phyloP scores from a whole-genome alignment of 2,888 invertebrate species.

The Ormyrus labotus region DNA sequence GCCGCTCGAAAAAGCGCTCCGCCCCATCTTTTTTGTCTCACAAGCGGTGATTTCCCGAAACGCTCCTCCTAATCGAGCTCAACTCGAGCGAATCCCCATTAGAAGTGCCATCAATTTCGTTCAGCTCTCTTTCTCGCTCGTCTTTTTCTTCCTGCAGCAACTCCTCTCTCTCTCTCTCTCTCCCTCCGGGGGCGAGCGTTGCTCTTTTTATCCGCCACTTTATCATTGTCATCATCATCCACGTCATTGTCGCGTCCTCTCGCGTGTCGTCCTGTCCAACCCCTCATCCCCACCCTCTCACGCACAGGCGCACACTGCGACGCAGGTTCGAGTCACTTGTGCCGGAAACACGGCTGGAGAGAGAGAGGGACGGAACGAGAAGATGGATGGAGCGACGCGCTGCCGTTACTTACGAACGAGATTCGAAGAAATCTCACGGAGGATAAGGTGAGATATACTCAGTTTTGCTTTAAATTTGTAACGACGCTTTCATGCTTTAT shows the following conservation, averaged over 20 bases:
- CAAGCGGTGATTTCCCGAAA: constrained; percentile 30
- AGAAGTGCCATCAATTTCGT: constrained; percentile 42
- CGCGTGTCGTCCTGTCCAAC: constrained; percentile 16
- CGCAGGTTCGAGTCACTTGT: constrained; percentile 10
- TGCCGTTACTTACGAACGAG: constrained; percentile 25
- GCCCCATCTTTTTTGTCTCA: not conserved
- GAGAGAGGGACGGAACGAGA: not conserved
- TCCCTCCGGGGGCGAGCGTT: not conserved
- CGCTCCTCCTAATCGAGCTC: constrained; percentile 16
- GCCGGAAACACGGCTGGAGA: constrained; percentile 9
- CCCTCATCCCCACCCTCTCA: not conserved
- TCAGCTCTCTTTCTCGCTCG: not conserved
- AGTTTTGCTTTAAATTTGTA: no score
- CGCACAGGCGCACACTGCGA: no score
- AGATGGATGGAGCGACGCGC: constrained; percentile 38
- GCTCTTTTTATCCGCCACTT: constrained; percentile 38
- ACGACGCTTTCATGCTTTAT: no score
- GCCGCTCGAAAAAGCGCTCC: not conserved
- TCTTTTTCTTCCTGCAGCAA: constrained; percentile 9
- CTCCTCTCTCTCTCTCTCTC: constrained; percentile 17
- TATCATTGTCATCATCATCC: constrained; percentile 55
- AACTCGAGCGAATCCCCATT: constrained; percentile 34
- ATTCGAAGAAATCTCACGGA: constrained; percentile 33
- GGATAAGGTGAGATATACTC: not conserved
- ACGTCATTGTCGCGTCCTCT: constrained; percentile 47